Percentiles rank a stretch among this genome's conserved stretches.
These are phyloP conservation scores for Botia almorhae DNA, from an alignment of 2,797 vertebrate species.

Conservation along the genomic window DNA sequence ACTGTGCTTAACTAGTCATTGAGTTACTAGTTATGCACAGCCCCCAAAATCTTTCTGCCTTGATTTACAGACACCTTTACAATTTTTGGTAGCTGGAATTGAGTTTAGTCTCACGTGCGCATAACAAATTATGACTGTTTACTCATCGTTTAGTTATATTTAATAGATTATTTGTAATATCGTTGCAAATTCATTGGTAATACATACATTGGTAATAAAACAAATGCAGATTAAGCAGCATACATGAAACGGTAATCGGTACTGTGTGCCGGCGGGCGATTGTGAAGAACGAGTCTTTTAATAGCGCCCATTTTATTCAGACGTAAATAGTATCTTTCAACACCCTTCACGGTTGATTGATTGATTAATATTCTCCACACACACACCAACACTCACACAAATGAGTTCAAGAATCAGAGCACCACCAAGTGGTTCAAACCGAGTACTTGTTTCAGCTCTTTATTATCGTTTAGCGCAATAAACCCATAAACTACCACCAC, in stretches of 20 bases:
- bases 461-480: slow-evolving; percentile 10
- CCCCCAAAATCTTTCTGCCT: not conserved
- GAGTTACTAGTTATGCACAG: too few species aligned
- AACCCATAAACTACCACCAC: slow-evolving; percentile 1
- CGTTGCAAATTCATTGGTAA: too few species aligned
- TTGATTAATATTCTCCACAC: not conserved
- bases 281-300: not conserved
- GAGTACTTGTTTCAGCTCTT: slow-evolving; percentile 8
- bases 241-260: too few species aligned
- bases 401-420: slow-evolving; percentile 32
- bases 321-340: not conserved
- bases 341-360: slow-evolving; percentile 5
- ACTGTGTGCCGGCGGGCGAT: not conserved
- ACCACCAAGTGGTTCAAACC: slow-evolving; percentile 11
- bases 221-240: too few species aligned
- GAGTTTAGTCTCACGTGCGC: not conserved
- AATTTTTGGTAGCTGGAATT: not conserved
- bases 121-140: not conserved
- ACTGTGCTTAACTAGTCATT: too few species aligned
- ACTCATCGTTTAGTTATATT: not conserved
- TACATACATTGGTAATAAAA: too few species aligned
- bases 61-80: not conserved
- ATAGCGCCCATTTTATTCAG: not conserved
- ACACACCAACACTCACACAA: slow-evolving; percentile 22
- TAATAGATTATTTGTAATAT: not conserved